A percentile compares a stretch with the other conserved stretches of the same genome.
Conservation (phyloP, 2,888 invertebrate genomes). For the Digitonthophagus gazella region DNA sequence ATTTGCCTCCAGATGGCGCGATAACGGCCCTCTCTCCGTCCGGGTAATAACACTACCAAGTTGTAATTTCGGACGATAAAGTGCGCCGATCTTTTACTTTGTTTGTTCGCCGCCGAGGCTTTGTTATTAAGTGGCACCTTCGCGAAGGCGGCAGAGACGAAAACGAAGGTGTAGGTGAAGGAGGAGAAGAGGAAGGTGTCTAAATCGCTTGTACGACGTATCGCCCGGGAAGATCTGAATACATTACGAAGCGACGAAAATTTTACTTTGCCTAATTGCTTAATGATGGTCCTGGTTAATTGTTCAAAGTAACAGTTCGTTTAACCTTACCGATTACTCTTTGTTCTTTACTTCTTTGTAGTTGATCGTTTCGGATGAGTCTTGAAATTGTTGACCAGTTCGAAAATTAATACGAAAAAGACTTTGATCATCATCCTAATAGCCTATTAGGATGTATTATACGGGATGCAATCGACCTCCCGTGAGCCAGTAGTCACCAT, state of each 20-base stretch:
- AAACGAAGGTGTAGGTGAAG: background rate
- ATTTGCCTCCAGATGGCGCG: constrained; percentile 12
- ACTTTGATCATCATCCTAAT: background rate
- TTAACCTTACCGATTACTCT: too few relatives aligned
- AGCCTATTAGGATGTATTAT: background rate
- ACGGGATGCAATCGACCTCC: background rate
- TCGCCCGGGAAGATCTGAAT: background rate
- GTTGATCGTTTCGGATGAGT: too few relatives aligned
- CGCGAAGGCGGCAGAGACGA: background rate
- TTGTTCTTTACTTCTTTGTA: too few relatives aligned
- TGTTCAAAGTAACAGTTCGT: background rate
- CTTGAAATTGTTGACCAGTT: too few relatives aligned
- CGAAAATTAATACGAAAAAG: too few relatives aligned
- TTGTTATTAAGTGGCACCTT: constrained; percentile 11
- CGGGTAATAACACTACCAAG: constrained; percentile 8
- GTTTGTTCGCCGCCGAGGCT: background rate
- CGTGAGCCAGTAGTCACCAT: background rate
- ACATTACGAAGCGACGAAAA: background rate
- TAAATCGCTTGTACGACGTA: background rate
- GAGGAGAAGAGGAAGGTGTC: background rate
- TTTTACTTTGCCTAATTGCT: background rate
- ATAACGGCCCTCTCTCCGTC: constrained; percentile 8
- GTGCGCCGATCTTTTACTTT: constrained; percentile 15
- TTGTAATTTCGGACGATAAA: constrained; percentile 16
- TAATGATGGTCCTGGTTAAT: background rate